Conservation (phyloP, 30 jellyfish, hydroid and myxozoan species). For the Aurelia coerulea region DNA sequence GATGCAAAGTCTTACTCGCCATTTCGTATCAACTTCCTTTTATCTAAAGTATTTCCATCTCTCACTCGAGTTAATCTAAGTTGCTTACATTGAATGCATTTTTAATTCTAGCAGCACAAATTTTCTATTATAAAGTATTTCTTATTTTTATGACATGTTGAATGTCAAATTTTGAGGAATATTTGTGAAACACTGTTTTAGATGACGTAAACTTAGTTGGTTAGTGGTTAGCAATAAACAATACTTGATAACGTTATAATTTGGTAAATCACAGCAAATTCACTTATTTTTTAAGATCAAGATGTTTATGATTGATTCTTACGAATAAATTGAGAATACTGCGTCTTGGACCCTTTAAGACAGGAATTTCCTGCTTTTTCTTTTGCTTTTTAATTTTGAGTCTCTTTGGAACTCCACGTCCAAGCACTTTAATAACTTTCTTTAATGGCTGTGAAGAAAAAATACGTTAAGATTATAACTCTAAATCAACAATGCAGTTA, state of each 20-base stretch:
- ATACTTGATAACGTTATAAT: too few relatives aligned
- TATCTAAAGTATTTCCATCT: too few relatives aligned
- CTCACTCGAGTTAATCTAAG: too few relatives aligned
- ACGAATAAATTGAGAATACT: slow-evolving; percentile 62
- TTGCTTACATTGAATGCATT: neutral
- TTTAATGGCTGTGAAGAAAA: slow-evolving; percentile 57
- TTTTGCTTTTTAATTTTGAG: slow-evolving; percentile 50
- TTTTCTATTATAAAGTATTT: neutral
- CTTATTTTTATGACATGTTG: neutral
- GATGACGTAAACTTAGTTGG: neutral
- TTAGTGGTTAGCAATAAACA: neutral
- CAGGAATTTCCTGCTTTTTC: slow-evolving; percentile 33
- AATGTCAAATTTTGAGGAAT: neutral
- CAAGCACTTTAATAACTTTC: slow-evolving; percentile 72
- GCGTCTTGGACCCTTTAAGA: slow-evolving; percentile 62
- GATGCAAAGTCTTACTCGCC: too few relatives aligned
- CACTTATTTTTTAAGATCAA: neutral
- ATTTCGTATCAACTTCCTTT: too few relatives aligned
- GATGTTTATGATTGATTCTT: slow-evolving; percentile 6
- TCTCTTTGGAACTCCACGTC: slow-evolving; percentile 74
- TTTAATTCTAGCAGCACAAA: neutral
- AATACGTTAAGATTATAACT: too few relatives aligned
- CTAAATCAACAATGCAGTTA: too few relatives aligned
- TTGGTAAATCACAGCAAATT: too few relatives aligned
- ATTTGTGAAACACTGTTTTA: neutral